Evolutionary conservation across 1,140 invertebrate species (phyloP).

Genomic region (Hesperophylax magnus): DNA sequence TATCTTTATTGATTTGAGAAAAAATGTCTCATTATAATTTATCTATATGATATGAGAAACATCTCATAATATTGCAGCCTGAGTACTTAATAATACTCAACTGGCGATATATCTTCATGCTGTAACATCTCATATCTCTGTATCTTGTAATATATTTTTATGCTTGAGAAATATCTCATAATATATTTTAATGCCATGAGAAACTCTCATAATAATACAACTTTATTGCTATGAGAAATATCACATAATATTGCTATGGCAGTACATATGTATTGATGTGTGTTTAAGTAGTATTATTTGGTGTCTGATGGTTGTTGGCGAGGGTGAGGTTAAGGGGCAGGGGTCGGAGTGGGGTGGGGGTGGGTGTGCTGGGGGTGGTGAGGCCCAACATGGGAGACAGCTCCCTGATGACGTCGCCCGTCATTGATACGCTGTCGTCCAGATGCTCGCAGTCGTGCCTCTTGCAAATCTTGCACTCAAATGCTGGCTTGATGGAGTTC

Average conservation of each 20-base stretch:
- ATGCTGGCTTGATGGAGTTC: slow-evolving; percentile 71
- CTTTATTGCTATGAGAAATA: slow-evolving; percentile 43
- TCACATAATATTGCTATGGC: slow-evolving; percentile 32
- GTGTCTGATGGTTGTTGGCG: background rate
- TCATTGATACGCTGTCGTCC: slow-evolving; percentile 46
- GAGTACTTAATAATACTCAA: too few relatives aligned
- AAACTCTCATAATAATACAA: too few relatives aligned
- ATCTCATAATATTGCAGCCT: slow-evolving; percentile 11
- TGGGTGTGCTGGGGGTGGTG: slow-evolving; percentile 28
- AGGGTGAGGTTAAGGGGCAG: slow-evolving; percentile 6
- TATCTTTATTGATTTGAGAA: slow-evolving; percentile 33
- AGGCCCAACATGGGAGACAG: slow-evolving; percentile 56
- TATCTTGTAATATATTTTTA: too few relatives aligned
- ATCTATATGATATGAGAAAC: slow-evolving; percentile 32
- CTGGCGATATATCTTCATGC: too few relatives aligned
- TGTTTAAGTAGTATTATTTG: slow-evolving; percentile 21
- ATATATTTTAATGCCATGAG: too few relatives aligned
- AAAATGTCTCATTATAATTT: slow-evolving; percentile 26
- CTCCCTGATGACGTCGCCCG: slow-evolving; percentile 37
- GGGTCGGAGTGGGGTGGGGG: slow-evolving; percentile 26
- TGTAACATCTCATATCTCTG: too few relatives aligned
- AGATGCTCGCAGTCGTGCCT: slow-evolving; percentile 67
- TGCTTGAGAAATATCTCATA: too few relatives aligned
- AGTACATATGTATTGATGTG: background rate
- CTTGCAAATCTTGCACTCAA: slow-evolving; percentile 73